Evolutionary conservation across 2,888 invertebrate species (phyloP).

Genomic region (Cephus runcator): DNA sequence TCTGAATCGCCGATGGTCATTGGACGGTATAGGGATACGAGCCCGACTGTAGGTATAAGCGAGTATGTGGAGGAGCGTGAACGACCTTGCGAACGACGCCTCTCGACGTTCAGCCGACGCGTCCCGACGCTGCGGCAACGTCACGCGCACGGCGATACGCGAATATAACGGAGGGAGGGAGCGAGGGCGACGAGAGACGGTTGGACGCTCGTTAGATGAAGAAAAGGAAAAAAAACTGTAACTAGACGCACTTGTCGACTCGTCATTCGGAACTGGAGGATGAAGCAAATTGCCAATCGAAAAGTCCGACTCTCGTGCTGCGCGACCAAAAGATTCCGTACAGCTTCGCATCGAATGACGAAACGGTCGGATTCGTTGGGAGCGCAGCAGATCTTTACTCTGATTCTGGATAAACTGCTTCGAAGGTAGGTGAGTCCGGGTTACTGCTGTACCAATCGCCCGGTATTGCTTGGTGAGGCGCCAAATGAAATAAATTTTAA

Average conservation of each 20-base stretch:
- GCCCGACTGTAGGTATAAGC: not conserved
- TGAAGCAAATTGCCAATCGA: not conserved
- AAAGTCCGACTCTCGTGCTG: no score
- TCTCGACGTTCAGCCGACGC: not conserved
- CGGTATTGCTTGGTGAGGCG: conserved; percentile 41
- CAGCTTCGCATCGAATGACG: not conserved
- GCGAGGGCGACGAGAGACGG: not conserved
- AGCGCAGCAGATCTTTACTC: not conserved
- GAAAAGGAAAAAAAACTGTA: not conserved
- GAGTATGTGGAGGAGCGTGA: not conserved
- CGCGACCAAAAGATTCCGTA: not conserved
- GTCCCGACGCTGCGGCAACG: not conserved
- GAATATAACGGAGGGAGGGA: not conserved
- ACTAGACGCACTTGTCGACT: no score
- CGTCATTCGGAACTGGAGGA: not conserved
- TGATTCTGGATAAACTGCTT: not conserved
- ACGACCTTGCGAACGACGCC: not conserved
- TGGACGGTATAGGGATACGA: not conserved
- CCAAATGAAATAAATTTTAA: conserved; percentile 51
- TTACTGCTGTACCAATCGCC: not conserved
- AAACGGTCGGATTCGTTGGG: not conserved
- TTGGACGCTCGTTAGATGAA: not conserved
- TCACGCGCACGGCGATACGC: not conserved
- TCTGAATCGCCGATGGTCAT: not conserved
- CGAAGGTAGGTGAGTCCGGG: not conserved